phyloP scores from a whole-genome alignment of 2,797 vertebrate species.

The Columba guinea region DNA sequence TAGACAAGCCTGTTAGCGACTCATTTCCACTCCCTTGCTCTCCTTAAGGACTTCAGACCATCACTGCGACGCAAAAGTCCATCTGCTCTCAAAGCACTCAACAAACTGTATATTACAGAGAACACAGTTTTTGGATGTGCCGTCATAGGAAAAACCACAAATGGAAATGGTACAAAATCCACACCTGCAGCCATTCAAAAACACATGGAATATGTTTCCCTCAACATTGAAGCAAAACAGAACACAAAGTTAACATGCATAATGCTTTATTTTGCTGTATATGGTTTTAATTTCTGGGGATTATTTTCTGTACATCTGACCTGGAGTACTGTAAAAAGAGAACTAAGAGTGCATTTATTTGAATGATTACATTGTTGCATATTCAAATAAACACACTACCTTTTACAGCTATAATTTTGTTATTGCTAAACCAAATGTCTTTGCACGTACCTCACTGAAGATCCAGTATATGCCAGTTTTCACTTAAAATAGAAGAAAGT shows the following conservation, averaged over 20 bases:
- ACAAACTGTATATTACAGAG: background rate
- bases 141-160: conserved; percentile 40
- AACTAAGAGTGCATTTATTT: conserved; percentile 53
- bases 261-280: conserved; percentile 14
- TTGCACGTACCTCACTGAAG: conserved; percentile 23
- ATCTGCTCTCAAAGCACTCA: background rate
- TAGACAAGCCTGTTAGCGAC: background rate
- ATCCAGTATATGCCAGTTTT: conserved; percentile 26
- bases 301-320: background rate
- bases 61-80: background rate
- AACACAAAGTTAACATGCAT: conserved; percentile 17
- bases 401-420: conserved; percentile 22
- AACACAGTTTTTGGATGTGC: conserved; percentile 23
- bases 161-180: conserved; percentile 39
- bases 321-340: background rate
- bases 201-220: conserved; percentile 1
- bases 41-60: background rate
- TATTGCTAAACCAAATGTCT: conserved; percentile 57
- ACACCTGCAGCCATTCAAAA: conserved; percentile 55
- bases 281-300: conserved; percentile 45
- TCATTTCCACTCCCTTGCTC: background rate
- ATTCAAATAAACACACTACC: conserved; percentile 51
- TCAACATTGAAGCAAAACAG: conserved; percentile 48
- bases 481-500: background rate
- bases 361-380: conserved; percentile 33